Conservation (phyloP, 2,888 invertebrate species). For the Aquatica leii region DNA sequence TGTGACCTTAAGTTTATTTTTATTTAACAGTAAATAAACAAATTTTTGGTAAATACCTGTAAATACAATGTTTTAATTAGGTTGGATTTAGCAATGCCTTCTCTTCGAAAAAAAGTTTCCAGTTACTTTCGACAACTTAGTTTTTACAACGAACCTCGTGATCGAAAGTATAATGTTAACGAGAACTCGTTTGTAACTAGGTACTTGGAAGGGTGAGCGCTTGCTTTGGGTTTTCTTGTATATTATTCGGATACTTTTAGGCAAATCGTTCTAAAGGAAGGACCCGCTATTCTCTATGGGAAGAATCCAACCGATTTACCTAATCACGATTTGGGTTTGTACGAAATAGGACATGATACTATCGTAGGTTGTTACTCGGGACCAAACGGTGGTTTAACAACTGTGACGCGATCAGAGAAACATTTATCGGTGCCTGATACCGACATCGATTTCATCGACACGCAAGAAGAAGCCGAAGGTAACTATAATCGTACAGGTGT, state of each 20-base stretch:
- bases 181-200: slow-evolving; percentile 74
- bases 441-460: slow-evolving; percentile 79
- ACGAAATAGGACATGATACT: slow-evolving; percentile 64
- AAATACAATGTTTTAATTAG: too few species aligned
- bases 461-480: slow-evolving; percentile 53
- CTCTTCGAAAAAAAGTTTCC: slow-evolving; percentile 73
- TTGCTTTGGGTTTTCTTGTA: not conserved
- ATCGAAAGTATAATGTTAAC: slow-evolving; percentile 61
- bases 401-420: slow-evolving; percentile 72
- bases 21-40: too few species aligned
- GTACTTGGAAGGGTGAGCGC: slow-evolving; percentile 72
- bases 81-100: slow-evolving; percentile 65
- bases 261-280: slow-evolving; percentile 50
- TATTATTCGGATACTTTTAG: too few species aligned
- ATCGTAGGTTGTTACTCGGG: slow-evolving; percentile 81
- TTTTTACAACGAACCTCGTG: slow-evolving; percentile 69
- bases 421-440: slow-evolving; percentile 72
- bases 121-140: slow-evolving; percentile 77
- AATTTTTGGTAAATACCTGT: too few species aligned
- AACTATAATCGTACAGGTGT: not conserved
- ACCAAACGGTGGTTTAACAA: slow-evolving; percentile 81
- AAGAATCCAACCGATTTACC: slow-evolving; percentile 78
- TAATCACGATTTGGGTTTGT: slow-evolving; percentile 64
- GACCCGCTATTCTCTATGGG: slow-evolving; percentile 73
- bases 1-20: too few species aligned